phyloP scores from a whole-genome alignment of 2,113 vertebrate genomes.

The Corynorhinus townsendii region DNA sequence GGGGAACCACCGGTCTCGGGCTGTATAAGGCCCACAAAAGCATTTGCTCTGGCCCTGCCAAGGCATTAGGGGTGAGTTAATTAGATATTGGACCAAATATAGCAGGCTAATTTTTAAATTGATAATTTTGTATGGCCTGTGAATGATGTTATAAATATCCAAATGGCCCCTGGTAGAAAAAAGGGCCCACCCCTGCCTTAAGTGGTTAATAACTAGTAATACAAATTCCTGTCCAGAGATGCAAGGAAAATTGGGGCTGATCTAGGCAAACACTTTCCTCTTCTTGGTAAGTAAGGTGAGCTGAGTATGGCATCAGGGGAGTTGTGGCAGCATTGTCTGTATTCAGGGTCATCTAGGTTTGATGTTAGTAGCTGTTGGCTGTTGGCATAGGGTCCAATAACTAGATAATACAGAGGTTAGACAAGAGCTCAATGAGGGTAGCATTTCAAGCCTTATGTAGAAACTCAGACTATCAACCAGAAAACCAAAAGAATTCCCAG shows the following conservation, averaged over 20 bases:
- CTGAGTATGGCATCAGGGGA: background rate
- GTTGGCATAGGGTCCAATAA: background rate
- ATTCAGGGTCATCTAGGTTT: background rate
- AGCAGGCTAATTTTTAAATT: no score
- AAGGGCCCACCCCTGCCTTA: no score
- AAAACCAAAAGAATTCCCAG: background rate
- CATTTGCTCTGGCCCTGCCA: no score
- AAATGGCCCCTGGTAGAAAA: no score
- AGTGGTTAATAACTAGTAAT: background rate
- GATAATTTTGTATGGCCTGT: no score
- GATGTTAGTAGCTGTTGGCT: background rate
- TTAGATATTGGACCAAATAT: no score
- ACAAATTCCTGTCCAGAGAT: background rate
- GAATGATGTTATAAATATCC: no score
- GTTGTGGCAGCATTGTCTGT: background rate
- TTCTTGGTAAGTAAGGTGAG: background rate
- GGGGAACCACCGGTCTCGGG: fast-evolving
- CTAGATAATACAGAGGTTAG: background rate
- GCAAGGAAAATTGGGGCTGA: background rate
- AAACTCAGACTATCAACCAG: background rate
- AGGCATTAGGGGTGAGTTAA: no score
- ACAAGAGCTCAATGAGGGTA: background rate
- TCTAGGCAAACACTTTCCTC: background rate
- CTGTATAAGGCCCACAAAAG: no score
- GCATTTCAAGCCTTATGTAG: background rate